A percentile compares a stretch with the other conserved stretches of the same genome.
Conservation (phyloP, 2,113 vertebrate genomes). For the Pseudorectes ferrugineus region DNA sequence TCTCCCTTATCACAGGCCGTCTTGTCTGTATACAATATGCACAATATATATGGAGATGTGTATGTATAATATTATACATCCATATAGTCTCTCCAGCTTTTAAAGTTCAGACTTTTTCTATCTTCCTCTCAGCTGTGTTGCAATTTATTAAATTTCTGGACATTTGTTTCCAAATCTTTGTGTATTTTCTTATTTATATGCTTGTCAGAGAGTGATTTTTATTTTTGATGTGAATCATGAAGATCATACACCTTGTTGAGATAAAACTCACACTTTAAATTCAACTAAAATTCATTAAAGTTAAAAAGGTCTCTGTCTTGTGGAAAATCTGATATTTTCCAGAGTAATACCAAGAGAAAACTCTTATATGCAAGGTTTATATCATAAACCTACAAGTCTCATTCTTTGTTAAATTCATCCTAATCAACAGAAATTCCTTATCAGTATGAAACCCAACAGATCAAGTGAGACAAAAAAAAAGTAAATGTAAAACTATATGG, state of each 20-base stretch:
- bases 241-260: background rate
- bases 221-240: background rate
- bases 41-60: background rate
- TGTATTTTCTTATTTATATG: background rate
- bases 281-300: background rate
- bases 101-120: background rate
- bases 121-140: background rate
- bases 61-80: background rate
- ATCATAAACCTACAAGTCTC: background rate
- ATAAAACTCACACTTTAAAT: background rate
- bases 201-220: background rate
- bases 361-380: background rate
- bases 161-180: background rate
- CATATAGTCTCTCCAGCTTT: background rate
- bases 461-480: background rate
- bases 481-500: background rate
- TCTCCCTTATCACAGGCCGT: rapidly evolving
- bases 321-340: background rate
- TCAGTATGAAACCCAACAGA: background rate
- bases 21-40: background rate
- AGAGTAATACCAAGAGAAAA: background rate
- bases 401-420: background rate
- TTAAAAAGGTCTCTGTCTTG: background rate
- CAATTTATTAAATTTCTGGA: background rate
- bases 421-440: background rate